These are phyloP conservation scores for Intellagama lesueurii DNA, from an alignment of 2,797 vertebrate genomes.

Conservation along the genomic window DNA sequence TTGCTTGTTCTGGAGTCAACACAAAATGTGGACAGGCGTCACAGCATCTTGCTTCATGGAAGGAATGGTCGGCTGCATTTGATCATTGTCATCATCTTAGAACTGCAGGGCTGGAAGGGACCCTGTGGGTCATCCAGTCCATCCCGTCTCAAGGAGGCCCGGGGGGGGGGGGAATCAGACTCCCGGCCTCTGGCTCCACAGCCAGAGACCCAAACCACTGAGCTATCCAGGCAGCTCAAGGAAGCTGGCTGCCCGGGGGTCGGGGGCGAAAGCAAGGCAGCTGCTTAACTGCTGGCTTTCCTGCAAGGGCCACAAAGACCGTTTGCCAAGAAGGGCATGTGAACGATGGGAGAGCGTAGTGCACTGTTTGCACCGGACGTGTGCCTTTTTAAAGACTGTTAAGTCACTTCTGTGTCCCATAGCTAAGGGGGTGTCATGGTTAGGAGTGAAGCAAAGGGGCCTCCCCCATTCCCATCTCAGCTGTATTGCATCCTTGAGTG, in stretches of 20 bases:
- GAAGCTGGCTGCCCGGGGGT: neutral
- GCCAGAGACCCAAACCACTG: no score
- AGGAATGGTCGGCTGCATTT: neutral
- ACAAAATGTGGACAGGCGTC: no score
- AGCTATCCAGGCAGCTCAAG: no score
- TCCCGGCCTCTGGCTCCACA: no score
- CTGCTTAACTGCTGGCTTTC: neutral
- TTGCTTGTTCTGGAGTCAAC: neutral
- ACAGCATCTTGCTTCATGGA: neutral
- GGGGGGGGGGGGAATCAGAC: no score
- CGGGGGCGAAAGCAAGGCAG: neutral
- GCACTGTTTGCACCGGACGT: neutral
- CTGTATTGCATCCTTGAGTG: neutral
- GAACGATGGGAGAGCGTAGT: neutral
- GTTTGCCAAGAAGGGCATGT: neutral
- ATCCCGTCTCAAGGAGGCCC: no score
- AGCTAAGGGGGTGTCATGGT: neutral
- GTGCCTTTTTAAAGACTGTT: neutral
- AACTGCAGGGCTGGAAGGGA: no score
- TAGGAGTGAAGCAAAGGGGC: neutral
- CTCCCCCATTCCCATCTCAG: neutral
- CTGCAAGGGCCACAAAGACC: neutral
- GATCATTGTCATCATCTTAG: no score
- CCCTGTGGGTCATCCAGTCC: no score
- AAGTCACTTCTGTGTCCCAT: neutral